Base-by-base conservation (phyloP, 2,113 vertebrate genomes). In the Cebus imitator region DNA sequence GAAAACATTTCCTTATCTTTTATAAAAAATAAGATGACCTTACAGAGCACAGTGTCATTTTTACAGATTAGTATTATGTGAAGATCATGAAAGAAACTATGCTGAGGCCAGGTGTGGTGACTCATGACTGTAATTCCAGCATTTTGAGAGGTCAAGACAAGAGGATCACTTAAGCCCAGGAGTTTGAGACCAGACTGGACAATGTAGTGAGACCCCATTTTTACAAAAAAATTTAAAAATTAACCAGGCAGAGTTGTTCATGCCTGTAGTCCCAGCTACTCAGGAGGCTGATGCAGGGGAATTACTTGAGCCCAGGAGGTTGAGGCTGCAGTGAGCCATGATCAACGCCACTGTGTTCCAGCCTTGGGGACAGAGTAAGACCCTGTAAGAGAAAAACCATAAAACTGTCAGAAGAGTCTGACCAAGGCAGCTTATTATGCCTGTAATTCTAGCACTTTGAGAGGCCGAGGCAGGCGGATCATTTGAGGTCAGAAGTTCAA, bases 11-110 rank as follows among this genome's bases (percentile, higher is more conserved):
- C 40, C 30, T 92, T 50, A 82, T 48, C n/a, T 76, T 94, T 81
- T 35, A 75, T 55, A 89, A 86, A 94, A 94, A 93, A 43, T n/a
- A 87, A 61, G 37, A 87, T 55, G 23, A 80, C 68, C 25, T 91
- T 92, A 95, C 5, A 61, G 88, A 91, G 75, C 1, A 25, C 11
- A 94, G n/a, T 85, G 90, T 57, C 45, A 21, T 73, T 93, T 81
- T 90, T 75, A 85, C 9, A 75, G 40, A 64, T 64, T 64, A 64
- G 61, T 30, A 30, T 64, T 64, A 64, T 64, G 61, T 64, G 61
- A 64, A 64, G 61, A 64, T 64, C 30, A 64, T 64, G 61, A 64
- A 64, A 64, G 61, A 64, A 64, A 64, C 27, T 32, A 64, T 64
- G 27, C 61, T 64, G 61, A 72, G 66, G 66, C 32, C 66, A 68